Percentiles rank a stretch among this genome's conserved stretches.
Conservation (phyloP, 2,888 invertebrate genomes). For the Unio pictorum region DNA sequence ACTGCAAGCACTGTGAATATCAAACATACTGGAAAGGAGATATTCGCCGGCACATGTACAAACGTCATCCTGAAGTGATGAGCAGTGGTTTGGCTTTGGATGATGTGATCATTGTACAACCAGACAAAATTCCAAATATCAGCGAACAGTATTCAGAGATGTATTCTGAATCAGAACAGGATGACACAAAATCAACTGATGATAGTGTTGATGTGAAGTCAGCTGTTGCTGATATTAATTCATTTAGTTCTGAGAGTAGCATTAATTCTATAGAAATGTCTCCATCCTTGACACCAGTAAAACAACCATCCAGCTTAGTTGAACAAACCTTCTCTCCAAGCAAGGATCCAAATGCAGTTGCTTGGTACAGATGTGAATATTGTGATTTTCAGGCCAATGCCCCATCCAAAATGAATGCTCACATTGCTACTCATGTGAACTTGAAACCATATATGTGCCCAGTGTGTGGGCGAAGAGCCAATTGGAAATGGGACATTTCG, state of each 20-base stretch:
- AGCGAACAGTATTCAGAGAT: slow-evolving; percentile 6
- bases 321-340: slow-evolving; percentile 36
- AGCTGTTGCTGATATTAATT: slow-evolving; percentile 1
- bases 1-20: slow-evolving; percentile 72
- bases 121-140: slow-evolving; percentile 12
- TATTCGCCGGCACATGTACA: slow-evolving; percentile 73
- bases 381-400: slow-evolving; percentile 58
- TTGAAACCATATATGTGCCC: slow-evolving; percentile 67
- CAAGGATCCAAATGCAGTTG: slow-evolving; percentile 26
- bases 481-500: slow-evolving; percentile 69
- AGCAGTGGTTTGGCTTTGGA: slow-evolving; percentile 46
- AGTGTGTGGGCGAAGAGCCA: slow-evolving; percentile 66
- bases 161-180: slow-evolving; percentile 1
- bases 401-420: slow-evolving; percentile 64
- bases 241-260: not conserved
- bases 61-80: slow-evolving; percentile 69
- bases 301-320: slow-evolving; percentile 1
- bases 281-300: too few species aligned
- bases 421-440: slow-evolving; percentile 67
- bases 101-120: slow-evolving; percentile 42
- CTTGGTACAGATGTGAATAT: slow-evolving; percentile 40
- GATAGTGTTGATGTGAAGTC: not conserved
- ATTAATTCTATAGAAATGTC: too few species aligned
- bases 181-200: not conserved
- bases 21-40: slow-evolving; percentile 74